Evolutionary conservation across 2,113 vertebrate species (phyloP).

Genomic region (Chloropsis hardwickii): DNA sequence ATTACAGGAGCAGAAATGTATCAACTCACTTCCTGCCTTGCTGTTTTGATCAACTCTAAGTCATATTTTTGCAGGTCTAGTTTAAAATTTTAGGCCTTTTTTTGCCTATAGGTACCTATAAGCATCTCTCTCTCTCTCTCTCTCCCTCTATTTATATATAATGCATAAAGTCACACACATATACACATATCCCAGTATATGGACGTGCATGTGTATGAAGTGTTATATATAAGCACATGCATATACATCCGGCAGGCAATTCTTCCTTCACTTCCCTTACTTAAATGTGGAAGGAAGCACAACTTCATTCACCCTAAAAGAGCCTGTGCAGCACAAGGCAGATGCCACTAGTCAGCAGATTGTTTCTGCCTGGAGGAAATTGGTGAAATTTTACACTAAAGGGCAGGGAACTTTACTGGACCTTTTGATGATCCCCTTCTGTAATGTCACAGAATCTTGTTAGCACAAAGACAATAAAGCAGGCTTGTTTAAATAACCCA

Average conservation of each 20-base stretch:
- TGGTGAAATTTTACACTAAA: conserved; percentile 24
- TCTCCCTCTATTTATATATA: neutral
- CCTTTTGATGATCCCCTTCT: conserved; percentile 22
- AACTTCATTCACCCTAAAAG: neutral
- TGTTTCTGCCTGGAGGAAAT: conserved; percentile 5
- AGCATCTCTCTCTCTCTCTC: neutral
- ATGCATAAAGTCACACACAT: neutral
- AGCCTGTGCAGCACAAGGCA: neutral
- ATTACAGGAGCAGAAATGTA: neutral
- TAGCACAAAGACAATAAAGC: conserved; percentile 32
- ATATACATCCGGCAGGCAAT: neutral
- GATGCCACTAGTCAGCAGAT: conserved; percentile 24
- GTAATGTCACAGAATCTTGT: conserved; percentile 4
- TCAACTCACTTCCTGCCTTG: neutral
- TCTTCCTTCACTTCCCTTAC: neutral
- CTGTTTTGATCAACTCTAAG: neutral
- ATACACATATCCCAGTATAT: neutral
- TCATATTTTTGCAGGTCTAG: neutral
- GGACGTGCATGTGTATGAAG: fast-evolving
- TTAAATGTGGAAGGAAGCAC: conserved; percentile 17
- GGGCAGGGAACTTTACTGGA: conserved; percentile 35
- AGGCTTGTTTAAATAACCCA: conserved; percentile 45
- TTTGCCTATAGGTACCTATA: neutral
- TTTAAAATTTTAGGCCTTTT: neutral
- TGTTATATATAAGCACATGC: neutral